Percentiles rank a stretch among this genome's conserved stretches.
Evolutionary conservation across 1,140 invertebrate species (phyloP).

Genomic region (Aphelinus atriplicis): DNA sequence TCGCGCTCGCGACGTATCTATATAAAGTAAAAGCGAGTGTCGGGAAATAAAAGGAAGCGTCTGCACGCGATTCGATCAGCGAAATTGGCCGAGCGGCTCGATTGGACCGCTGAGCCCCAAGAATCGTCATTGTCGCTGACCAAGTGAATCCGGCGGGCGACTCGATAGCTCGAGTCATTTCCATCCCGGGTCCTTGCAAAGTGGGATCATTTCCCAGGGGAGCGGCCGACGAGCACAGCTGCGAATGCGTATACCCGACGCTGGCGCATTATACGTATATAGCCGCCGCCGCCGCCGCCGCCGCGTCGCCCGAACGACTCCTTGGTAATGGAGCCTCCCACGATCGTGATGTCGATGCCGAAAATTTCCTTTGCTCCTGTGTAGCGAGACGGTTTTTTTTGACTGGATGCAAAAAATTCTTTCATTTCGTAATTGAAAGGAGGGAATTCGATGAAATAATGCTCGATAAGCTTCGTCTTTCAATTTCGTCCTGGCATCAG

Average conservation of each 20-base stretch:
- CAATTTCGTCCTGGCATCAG: too few relatives aligned
- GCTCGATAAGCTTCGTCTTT: too few relatives aligned
- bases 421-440: too few relatives aligned
- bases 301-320: background rate
- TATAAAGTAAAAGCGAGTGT: slow-evolving; percentile 19
- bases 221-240: slow-evolving; percentile 12
- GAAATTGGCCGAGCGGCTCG: slow-evolving; percentile 41
- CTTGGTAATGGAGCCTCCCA: background rate
- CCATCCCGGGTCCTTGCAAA: slow-evolving; percentile 64
- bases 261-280: background rate
- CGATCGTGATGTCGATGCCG: too few relatives aligned
- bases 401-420: too few relatives aligned
- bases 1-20: background rate
- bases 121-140: slow-evolving; percentile 58
- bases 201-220: slow-evolving; percentile 65
- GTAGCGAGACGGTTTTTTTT: too few relatives aligned
- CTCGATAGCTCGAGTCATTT: slow-evolving; percentile 53
- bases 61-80: slow-evolving; percentile 14
- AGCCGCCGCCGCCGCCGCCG: background rate
- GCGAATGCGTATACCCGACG: background rate
- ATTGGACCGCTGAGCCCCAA: slow-evolving; percentile 15
- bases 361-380: too few relatives aligned
- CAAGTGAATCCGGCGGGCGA: slow-evolving; percentile 32
- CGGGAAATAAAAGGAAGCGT: slow-evolving; percentile 7
- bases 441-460: too few relatives aligned